These are phyloP conservation scores for Atherinomorus stipes DNA, from an alignment of 2,113 vertebrate genomes.

Conservation along the genomic window DNA sequence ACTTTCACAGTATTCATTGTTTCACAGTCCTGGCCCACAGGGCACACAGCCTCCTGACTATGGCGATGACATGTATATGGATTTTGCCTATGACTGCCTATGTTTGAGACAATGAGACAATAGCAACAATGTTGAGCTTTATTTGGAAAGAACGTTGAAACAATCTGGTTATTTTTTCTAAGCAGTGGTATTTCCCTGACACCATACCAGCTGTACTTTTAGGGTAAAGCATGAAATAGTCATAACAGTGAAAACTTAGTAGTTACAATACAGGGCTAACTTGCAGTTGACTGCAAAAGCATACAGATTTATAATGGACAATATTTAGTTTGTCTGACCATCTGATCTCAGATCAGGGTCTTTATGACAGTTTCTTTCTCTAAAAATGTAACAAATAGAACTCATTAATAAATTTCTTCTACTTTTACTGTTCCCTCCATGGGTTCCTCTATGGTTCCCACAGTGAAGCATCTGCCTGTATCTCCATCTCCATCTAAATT, in stretches of 20 bases:
- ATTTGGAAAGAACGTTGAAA: slow-evolving; percentile 19
- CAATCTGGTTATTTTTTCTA: too few relatives aligned
- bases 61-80: slow-evolving; percentile 67
- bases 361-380: too few relatives aligned
- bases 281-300: too few relatives aligned
- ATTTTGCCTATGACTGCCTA: slow-evolving; percentile 28
- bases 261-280: not conserved
- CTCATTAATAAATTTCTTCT: too few relatives aligned
- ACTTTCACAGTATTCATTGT: slow-evolving; percentile 59
- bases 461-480: too few relatives aligned
- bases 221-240: too few relatives aligned
- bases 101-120: slow-evolving; percentile 62
- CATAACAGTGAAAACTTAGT: too few relatives aligned
- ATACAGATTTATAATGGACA: not conserved
- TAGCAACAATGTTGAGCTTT: slow-evolving; percentile 30
- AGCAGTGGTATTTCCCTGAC: not conserved
- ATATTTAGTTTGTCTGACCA: not conserved
- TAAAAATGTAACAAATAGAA: too few relatives aligned
- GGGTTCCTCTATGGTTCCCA: too few relatives aligned
- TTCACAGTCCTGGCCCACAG: slow-evolving; percentile 20
- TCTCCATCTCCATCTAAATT: too few relatives aligned
- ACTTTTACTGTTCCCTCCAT: too few relatives aligned
- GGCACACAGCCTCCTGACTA: slow-evolving; percentile 26
- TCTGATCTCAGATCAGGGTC: too few relatives aligned
- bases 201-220: not conserved